A percentile compares a stretch with the other conserved stretches of the same genome.
phyloP scores from a whole-genome alignment of 2,888 invertebrate species.

The Platerodrilus igneus region DNA sequence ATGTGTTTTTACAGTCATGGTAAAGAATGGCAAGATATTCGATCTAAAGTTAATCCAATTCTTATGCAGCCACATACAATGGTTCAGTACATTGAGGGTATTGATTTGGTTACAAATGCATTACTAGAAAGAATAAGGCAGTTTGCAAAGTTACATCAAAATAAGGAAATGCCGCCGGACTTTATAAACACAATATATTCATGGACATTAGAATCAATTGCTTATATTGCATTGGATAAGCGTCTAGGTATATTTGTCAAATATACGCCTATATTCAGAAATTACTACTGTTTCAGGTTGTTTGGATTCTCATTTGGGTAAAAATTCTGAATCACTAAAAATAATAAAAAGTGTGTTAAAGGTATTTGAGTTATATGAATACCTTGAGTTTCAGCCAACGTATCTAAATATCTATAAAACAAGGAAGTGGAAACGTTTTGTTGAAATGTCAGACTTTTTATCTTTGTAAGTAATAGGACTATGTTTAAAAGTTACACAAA shows the following conservation, averaged over 20 bases:
- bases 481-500: neutral
- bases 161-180: conserved; percentile 39
- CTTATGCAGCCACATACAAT: conserved; percentile 51
- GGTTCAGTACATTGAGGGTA: conserved; percentile 35
- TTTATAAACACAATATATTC: conserved; percentile 55
- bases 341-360: conserved; percentile 42
- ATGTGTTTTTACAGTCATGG: conserved; percentile 46
- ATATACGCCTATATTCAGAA: too few species aligned
- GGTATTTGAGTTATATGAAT: conserved; percentile 36
- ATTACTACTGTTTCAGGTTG: conserved; percentile 44
- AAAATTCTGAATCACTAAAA: conserved; percentile 43
- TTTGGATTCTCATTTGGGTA: conserved; percentile 36
- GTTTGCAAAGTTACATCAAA: conserved; percentile 22
- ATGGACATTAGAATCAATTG: conserved; percentile 59
- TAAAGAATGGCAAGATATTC: conserved; percentile 53
- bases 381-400: conserved; percentile 41
- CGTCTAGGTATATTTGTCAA: conserved; percentile 32
- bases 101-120: conserved; percentile 37
- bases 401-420: conserved; percentile 40
- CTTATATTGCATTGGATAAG: conserved; percentile 45
- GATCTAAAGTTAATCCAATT: conserved; percentile 52
- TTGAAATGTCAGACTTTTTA: conserved; percentile 43
- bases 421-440: conserved; percentile 37
- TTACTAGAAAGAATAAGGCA: conserved; percentile 31
- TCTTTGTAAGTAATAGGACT: conserved; percentile 47